These are phyloP conservation scores for Bursaphelenchus okinawaensis DNA, from an alignment of 2,888 invertebrate species.

Conservation along the genomic window DNA sequence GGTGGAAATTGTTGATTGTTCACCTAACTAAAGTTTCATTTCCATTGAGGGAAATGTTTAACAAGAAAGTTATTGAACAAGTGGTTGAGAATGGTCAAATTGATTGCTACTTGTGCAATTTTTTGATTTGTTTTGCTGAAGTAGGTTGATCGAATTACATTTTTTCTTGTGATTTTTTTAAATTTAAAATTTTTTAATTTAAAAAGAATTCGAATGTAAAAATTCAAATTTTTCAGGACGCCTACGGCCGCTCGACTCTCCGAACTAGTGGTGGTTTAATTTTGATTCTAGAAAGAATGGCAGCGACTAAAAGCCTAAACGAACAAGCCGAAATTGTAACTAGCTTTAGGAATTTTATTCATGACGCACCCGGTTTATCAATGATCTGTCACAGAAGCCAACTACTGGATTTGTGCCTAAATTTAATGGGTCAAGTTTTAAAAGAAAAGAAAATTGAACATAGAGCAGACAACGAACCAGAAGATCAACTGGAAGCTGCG, in stretches of 20 bases:
- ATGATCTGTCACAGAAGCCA: constrained; percentile 9
- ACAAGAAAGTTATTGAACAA: constrained; percentile 17
- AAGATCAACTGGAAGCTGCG: constrained; percentile 12
- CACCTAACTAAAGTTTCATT: constrained; percentile 19
- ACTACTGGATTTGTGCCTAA: constrained; percentile 6
- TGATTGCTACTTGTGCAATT: constrained; percentile 16
- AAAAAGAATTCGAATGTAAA: background rate
- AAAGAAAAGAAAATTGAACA: constrained; percentile 7
- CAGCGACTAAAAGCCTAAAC: background rate
- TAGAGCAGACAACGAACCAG: constrained; percentile 2
- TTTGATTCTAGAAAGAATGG: constrained; percentile 33
- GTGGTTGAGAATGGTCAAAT: constrained; percentile 8
- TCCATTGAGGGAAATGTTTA: constrained; percentile 29
- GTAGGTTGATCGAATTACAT: too few species aligned
- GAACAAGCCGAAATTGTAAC: constrained; percentile 26
- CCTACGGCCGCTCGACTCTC: constrained; percentile 45
- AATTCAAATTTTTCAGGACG: constrained; percentile 31
- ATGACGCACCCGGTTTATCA: constrained; percentile 33
- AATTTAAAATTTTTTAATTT: too few species aligned
- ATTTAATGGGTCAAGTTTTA: constrained; percentile 14
- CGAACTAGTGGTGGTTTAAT: constrained; percentile 40
- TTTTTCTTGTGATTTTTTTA: too few species aligned
- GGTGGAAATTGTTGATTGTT: constrained; percentile 21
- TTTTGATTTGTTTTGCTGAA: constrained; percentile 22
- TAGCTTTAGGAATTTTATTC: constrained; percentile 35